Evolutionary conservation across 2,888 invertebrate genomes (phyloP), one percentile per base, ranked within the genome.

Genomic region (Amorpha juglandis): DNA sequence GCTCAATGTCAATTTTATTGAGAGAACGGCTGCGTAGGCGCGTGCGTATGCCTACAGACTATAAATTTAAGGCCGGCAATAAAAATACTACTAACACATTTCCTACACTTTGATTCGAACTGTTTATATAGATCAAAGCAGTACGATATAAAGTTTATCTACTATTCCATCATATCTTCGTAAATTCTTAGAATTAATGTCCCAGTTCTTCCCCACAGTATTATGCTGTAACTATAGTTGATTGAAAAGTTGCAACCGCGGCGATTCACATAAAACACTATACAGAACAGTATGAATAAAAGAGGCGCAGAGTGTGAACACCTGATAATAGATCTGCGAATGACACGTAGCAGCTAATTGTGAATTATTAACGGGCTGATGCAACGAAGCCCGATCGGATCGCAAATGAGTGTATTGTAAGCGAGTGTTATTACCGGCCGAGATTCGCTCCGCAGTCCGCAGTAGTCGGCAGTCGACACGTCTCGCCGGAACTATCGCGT

Each of bases 71-170:
- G 84, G 80, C 82, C 80, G 80, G 84, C 80, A 86, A 91, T 92
- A 93, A 93, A 92, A 93, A 89, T 87, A 88, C 87, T 87, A 87
- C 87, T 86, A 89, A 91, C 88, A 91, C 89, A 86, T 90, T 90
- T 91, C 90, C 88, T 88, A 91, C 88, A 87, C 90, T 92, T 91
- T 92, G 89, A 90, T 89, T 91, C 84, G 85, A 88, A 84, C 88
- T 87, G 90, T 91, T 90, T 90, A 89, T 86, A 83, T 83, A 91
- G 91, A 92, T 92, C 92, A 92, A 92, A 92, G 92, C 80, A 69
- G 74, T 75, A 80, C 80, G 81, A 83, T 84, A 89, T 89, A 88
- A 89, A 88, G 84, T 89, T 90, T 87, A 89, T 87, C 84, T 89
- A 88, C 90, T 88, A 80, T 83, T 74, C 80, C 78, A 82, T 87